Evolutionary conservation across 2,888 invertebrate genomes (phyloP), one percentile per base, ranked within the genome.

Genomic region (Atethmia centrago): DNA sequence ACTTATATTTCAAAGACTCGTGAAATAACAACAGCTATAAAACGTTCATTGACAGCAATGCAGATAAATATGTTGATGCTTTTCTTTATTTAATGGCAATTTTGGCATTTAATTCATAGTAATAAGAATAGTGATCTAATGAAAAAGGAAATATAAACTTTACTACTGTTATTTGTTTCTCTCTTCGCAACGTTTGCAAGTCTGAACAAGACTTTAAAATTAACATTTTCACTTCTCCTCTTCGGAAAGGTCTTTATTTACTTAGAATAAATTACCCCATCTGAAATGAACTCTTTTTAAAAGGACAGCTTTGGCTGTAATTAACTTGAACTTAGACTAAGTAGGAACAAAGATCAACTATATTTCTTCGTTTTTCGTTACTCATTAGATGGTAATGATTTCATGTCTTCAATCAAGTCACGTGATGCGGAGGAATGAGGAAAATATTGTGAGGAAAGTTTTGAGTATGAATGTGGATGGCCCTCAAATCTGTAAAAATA

Each of bases 211-310:
- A 61, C 71, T 49, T 78, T 62, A 47, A 81, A 63, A 51, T 31
- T 61, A 58, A 53, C 51, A n/a, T 47, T 70, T 31, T 51, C 62
- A 28, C 45, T 63, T 28, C 49, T 25, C 12, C 5, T 58, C 70
- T 63, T 31, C 16, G 12, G 12, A 40, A 58, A 69, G 25, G 56
- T 55, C 8, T 56, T 65, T 72, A 53, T 80, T 77, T 78, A 68
- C 70, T 71, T 51, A 55, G 70, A 77, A 86, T 86, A 71, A 84
- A 85, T 85, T 74, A 77, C 53, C 36, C 28, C 10, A 28, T 62
- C 62, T 21, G 42, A 49, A 84, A 71, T 70, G 70, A 79, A 76
- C 67, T 74, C 59, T 74, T 71, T 53, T 74, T 75, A 71, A 69
- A 73, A 21, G 49, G 25, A 65, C 25, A 45, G 59, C 62, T 77